Base-by-base conservation (phyloP, 2,888 invertebrate genomes). In the Sabatieria punctata region DNA sequence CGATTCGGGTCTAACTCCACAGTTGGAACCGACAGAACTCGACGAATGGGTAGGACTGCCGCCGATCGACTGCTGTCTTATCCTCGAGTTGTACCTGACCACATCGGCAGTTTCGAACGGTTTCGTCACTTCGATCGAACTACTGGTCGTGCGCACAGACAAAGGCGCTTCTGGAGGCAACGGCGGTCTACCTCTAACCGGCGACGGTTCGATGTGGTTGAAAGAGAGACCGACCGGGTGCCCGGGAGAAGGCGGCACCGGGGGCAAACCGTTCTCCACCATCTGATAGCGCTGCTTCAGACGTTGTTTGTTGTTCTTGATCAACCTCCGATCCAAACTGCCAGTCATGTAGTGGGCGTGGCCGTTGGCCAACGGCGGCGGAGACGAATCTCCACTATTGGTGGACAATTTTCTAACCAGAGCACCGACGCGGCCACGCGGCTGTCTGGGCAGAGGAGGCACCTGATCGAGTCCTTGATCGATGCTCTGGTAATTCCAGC, bases 401-500 rank as follows among this genome's bases (percentile, higher is more conserved):
- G 38, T 21, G 38, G 38, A 38, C 19, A n/a, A 6, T 21, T 38
- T 38, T n/a, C 38, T n/a, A 6, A n/a, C n/a, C 38, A 38, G 19
- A 15, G 41, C 41, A 18, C 26, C 6, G 13, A 11, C 18, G 13
- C 18, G 11, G 40, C 11, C 13, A 11, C 11, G 40, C 22, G 13
- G 13, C 8, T 15, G 6, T 8, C 15, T 41, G 8, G 6, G 24
- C 26, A 6, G 6, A 6, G 6, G 22, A 13, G 8, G 15, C 38
- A 21, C 8, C 22, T 21, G 45, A 18, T 22, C 40, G 22, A 45
- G 37, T 4, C 26, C 35, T 21, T 37, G 45, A 22, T 38, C 44
- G 24, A 49, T 21, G 47, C 40, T 19, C 3, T 41, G 39, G 40
- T 45, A 49, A 25, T 49, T 49, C 51, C 51, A 51, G 26, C 35